Conservation (phyloP, 2,888 invertebrate genomes). For the Melieria picta region DNA sequence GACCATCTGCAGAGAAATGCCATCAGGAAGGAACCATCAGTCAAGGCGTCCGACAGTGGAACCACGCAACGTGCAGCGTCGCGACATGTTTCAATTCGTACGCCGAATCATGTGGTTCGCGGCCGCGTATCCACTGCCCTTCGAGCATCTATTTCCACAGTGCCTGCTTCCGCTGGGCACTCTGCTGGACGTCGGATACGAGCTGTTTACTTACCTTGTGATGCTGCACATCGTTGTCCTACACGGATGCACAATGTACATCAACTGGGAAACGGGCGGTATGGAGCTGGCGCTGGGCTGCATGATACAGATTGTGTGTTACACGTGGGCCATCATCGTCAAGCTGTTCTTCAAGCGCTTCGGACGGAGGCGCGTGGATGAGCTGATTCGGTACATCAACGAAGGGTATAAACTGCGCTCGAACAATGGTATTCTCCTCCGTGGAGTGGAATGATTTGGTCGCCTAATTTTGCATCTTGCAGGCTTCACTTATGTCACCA, state of each 20-base stretch:
- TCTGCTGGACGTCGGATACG: constrained; percentile 36
- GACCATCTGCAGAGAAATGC: no score
- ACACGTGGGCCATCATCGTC: constrained; percentile 52
- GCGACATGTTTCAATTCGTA: constrained; percentile 49
- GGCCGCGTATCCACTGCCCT: constrained; percentile 45
- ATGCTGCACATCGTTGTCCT: constrained; percentile 50
- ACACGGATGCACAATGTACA: constrained; percentile 52
- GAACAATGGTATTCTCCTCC: no score
- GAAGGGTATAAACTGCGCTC: constrained; percentile 48
- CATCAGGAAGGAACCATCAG: no score
- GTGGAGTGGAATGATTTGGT: no score
- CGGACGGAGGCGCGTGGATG: constrained; percentile 37
- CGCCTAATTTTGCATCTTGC: background rate
- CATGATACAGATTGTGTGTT: constrained; percentile 53
- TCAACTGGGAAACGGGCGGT: constrained; percentile 46
- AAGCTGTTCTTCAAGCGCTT: constrained; percentile 55
- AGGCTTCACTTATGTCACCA: constrained; percentile 58
- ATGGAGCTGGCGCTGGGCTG: constrained; percentile 52
- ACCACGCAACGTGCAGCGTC: constrained; percentile 37
- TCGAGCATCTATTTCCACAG: background rate
- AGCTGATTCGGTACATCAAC: constrained; percentile 49
- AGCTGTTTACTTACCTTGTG: constrained; percentile 51
- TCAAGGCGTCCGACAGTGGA: no score
- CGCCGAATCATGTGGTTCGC: constrained; percentile 47
- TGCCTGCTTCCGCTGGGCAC: constrained; percentile 14